Evolutionary conservation across 30 jellyfish, hydroid and myxozoan genomes (phyloP), one percentile per base, ranked within the genome.

Genomic region (Sanderia malayensis): DNA sequence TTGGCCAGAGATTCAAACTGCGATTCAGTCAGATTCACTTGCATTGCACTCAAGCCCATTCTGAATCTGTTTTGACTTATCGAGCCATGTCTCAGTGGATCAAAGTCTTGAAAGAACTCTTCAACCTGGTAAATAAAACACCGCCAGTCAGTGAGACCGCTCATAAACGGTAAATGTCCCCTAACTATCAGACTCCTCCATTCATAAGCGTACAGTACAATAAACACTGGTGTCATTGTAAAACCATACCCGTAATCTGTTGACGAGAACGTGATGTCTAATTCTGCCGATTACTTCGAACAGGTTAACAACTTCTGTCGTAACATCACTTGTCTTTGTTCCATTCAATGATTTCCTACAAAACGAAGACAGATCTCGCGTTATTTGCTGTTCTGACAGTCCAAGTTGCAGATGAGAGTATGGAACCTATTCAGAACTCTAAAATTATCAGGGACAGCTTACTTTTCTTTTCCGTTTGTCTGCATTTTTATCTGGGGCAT

Each of bases 81-180:
- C 19, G 98, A 91, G 62, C 98, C 98, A 61, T 83, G 98, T n/a
- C 96, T 89, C 33, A 91, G 65, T 10, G 98, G 98, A 33, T 91
- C 98, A 28, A 76, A 91, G 74, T 91, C 98, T 66, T 91, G 96
- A 46, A 91, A 91, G 78, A 74, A 91, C 67, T 91, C 98, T 67
- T 83, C 98, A 18, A 71, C 80, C 97, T 89, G 58, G 25, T 25
- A 64, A n/a, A 71, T 17, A 72, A 17, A 57, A 59, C 4, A 15
- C 25, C 7, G 64, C 65, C 10, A 8, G 64, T 2, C 11, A 37
- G 10, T 34, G 32, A 15, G 31, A 23, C 17, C 37, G 74, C 27
- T 8, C 37, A 26, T 13, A 31, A 63, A 10, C n/a, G n/a, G n/a
- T n/a, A n/a, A n/a, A n/a, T n/a, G n/a, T n/a, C n/a, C n/a, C n/a